These are phyloP conservation scores for Vidua macroura DNA, from an alignment of 2,113 vertebrate species.

Conservation along the genomic window DNA sequence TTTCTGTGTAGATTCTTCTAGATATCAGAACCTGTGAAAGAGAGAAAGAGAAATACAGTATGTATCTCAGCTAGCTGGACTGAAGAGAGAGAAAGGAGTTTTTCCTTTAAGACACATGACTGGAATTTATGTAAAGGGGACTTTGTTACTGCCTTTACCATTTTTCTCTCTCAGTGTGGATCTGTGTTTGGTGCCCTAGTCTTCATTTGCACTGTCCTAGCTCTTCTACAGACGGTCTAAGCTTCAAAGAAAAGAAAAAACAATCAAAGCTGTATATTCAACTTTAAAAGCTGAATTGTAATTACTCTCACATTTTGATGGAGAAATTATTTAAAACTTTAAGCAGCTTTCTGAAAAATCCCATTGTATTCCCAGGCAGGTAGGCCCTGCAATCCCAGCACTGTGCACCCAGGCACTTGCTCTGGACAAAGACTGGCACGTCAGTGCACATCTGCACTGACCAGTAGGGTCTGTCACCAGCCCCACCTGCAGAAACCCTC, in stretches of 20 bases:
- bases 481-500: neutral
- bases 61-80: neutral
- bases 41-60: neutral
- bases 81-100: neutral
- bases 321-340: neutral
- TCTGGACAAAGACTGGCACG: fast-evolving
- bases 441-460: fast-evolving
- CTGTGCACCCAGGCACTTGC: fast-evolving
- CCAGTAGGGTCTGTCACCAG: fast-evolving
- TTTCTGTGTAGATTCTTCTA: neutral
- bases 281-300: neutral
- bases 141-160: neutral
- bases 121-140: fast-evolving
- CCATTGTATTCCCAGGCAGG: fast-evolving
- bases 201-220: neutral
- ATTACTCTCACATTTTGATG: neutral
- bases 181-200: neutral
- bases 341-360: neutral
- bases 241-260: neutral
- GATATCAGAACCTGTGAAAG: neutral
- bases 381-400: fast-evolving
- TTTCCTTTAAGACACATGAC: neutral
- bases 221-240: neutral
- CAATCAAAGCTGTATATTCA: neutral
- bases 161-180: fast-evolving